Evolutionary conservation across 2,113 vertebrate genomes (phyloP).

Genomic region (Charina bottae): DNA sequence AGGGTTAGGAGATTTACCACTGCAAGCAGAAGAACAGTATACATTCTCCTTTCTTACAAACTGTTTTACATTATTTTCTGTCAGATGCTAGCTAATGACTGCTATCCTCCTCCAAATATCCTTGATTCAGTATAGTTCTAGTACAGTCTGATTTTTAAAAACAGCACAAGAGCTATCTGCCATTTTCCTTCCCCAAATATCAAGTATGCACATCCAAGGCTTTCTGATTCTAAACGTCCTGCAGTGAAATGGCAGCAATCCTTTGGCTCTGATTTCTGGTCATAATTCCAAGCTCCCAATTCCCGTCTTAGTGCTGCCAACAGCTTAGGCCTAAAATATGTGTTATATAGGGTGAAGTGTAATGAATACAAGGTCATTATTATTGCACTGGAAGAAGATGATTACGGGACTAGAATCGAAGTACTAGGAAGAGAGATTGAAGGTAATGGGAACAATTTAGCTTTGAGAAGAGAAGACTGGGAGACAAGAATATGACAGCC

Average conservation of each 20-base stretch:
- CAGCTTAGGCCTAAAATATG: not conserved
- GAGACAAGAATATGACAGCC: not conserved
- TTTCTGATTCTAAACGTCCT: not conserved
- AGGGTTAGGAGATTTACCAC: not conserved
- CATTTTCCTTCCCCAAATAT: not conserved
- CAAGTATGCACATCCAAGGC: not conserved
- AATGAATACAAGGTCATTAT: not conserved
- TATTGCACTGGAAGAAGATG: not conserved
- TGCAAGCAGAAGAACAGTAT: not conserved
- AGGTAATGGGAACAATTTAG: not conserved
- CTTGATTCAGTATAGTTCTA: not conserved
- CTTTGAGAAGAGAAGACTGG: not conserved
- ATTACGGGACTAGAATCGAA: not conserved
- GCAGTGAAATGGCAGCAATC: not conserved
- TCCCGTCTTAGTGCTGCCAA: not conserved
- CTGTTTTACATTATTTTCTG: not conserved
- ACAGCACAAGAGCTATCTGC: not conserved
- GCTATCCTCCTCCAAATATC: not conserved
- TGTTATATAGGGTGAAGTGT: not conserved
- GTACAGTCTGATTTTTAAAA: not conserved
- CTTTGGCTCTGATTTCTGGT: not conserved
- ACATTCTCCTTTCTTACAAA: not conserved
- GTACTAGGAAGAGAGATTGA: not conserved
- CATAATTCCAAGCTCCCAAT: not conserved
- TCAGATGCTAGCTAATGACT: not conserved